These are phyloP conservation scores for Prionace glauca DNA, from an alignment of 2,797 vertebrate genomes.

Conservation along the genomic window DNA sequence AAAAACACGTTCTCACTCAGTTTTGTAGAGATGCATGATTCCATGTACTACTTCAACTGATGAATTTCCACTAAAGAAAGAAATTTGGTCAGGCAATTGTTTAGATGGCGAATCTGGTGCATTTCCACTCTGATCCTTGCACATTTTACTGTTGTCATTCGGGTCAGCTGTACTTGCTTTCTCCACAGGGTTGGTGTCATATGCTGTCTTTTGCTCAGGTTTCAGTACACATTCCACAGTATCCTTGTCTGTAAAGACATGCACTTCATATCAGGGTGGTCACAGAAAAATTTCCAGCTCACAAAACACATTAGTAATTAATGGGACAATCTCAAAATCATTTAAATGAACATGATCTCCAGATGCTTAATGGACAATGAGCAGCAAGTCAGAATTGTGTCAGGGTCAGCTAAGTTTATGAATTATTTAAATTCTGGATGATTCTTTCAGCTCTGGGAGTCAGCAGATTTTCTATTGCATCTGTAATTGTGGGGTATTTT, in stretches of 20 bases:
- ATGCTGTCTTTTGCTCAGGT: conserved; percentile 32
- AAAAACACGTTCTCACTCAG: conserved; percentile 70
- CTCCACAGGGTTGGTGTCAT: conserved; percentile 40
- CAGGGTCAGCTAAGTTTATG: background rate
- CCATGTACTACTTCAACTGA: conserved; percentile 94
- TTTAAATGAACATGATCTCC: background rate
- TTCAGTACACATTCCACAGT: conserved; percentile 42
- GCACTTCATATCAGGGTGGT: background rate
- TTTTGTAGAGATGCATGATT: conserved; percentile 98
- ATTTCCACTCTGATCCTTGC: conserved; percentile 44
- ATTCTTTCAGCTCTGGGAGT: background rate
- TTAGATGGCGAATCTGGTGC: conserved; percentile 82
- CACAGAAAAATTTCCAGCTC: background rate
- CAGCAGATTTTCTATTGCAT: background rate
- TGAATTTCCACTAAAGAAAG: conserved; percentile 95
- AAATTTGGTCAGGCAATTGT: conserved; percentile 91
- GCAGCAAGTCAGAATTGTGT: background rate
- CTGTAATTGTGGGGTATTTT: conserved; percentile 37
- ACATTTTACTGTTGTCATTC: conserved; percentile 47
- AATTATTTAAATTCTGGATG: conserved; percentile 3
- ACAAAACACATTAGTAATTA: background rate
- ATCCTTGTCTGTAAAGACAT: conserved; percentile 44
- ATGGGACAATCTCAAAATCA: background rate
- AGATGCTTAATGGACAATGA: background rate
- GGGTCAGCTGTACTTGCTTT: conserved; percentile 46